These are phyloP conservation scores for Minunthozetes semirufus DNA, from an alignment of 2,888 invertebrate species.

Conservation along the genomic window DNA sequence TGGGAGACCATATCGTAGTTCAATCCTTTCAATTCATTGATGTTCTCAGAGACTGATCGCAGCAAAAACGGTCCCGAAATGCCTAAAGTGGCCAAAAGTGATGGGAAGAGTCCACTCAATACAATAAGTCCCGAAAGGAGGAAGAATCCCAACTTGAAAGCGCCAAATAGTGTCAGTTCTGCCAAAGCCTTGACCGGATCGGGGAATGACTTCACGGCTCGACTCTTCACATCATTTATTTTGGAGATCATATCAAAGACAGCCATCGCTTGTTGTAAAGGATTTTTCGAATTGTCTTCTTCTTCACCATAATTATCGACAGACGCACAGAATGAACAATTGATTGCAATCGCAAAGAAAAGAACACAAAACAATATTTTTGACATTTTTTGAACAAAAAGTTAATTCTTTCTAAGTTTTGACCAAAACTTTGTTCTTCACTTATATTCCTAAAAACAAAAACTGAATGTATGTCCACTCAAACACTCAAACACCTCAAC, in stretches of 20 bases:
- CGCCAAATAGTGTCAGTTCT: constrained; percentile 23
- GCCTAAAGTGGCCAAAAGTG: neutral
- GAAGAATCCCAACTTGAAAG: constrained; percentile 11
- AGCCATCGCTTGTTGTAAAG: neutral
- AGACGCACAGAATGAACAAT: neutral
- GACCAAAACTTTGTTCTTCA: no score
- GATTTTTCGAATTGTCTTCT: neutral
- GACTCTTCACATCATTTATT: neutral
- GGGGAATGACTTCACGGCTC: neutral
- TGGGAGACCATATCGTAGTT: constrained; percentile 29
- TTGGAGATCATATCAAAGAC: neutral
- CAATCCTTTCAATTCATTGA: constrained; percentile 14
- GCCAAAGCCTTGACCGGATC: constrained; percentile 24
- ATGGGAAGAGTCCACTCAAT: neutral
- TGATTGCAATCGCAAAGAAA: neutral
- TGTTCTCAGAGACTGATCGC: constrained; percentile 6
- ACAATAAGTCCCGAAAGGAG: neutral
- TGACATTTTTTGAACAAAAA: neutral
- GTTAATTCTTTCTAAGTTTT: no score
- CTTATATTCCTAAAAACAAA: no score
- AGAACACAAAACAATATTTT: neutral
- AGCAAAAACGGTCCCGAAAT: neutral
- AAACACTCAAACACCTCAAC: no score
- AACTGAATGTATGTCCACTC: no score
- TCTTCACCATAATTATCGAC: neutral